Conservation (phyloP, 1,140 invertebrate genomes). For the Idris sp. region DNA sequence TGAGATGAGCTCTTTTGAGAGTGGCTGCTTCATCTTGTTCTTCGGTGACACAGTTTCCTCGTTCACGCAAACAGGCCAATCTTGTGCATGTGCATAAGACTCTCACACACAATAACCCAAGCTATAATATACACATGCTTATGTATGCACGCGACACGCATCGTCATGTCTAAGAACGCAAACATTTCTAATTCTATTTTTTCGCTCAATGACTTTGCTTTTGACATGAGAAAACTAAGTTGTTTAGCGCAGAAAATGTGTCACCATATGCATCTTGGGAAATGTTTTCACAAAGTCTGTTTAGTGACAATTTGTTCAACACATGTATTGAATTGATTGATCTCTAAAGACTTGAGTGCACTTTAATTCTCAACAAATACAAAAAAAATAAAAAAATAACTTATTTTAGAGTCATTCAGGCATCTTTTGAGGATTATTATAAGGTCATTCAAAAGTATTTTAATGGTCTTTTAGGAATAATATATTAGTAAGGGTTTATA, state of each 20-base stretch:
- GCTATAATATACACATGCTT: slow-evolving; percentile 16
- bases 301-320: background rate
- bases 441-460: too few relatives aligned
- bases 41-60: slow-evolving; percentile 61
- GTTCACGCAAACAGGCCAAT: slow-evolving; percentile 38
- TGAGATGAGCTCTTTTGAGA: slow-evolving; percentile 38
- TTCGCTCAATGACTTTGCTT: slow-evolving; percentile 6
- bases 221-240: slow-evolving; percentile 26
- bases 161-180: slow-evolving; percentile 14
- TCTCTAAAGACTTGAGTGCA: too few relatives aligned
- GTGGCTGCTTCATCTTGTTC: slow-evolving; percentile 23
- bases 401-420: too few relatives aligned
- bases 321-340: background rate
- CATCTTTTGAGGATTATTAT: too few relatives aligned
- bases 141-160: slow-evolving; percentile 12
- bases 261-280: background rate
- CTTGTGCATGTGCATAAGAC: slow-evolving; percentile 3
- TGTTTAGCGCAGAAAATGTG: slow-evolving; percentile 11
- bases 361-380: too few relatives aligned
- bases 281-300: background rate
- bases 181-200: slow-evolving; percentile 31
- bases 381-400: too few relatives aligned
- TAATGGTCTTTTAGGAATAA: too few relatives aligned
- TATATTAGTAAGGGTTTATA: too few relatives aligned
- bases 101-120: slow-evolving; percentile 13